phyloP scores from a whole-genome alignment of 2,113 vertebrate species.

The Hymenochirus boettgeri region DNA sequence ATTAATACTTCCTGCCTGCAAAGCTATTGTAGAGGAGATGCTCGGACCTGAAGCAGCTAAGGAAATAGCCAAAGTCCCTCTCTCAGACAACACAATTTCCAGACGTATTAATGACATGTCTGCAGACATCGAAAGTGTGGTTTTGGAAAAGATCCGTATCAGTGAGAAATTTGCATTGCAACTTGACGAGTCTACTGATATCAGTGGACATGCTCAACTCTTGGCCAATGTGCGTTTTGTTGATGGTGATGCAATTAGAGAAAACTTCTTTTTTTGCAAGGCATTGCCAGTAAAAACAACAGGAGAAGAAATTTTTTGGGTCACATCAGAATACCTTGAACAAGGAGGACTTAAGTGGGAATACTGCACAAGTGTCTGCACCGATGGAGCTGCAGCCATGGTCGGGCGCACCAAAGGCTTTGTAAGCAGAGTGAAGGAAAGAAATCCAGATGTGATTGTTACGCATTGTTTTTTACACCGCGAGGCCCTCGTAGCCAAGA shows the following conservation, averaged over 20 bases:
- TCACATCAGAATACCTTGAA: background rate
- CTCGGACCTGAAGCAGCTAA: background rate
- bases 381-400: slow-evolving; percentile 9
- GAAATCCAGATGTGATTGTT: slow-evolving; percentile 3
- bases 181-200: slow-evolving; percentile 2
- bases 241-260: slow-evolving; percentile 3
- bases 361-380: background rate
- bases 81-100: slow-evolving; percentile 19
- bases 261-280: slow-evolving; percentile 13
- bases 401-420: slow-evolving; percentile 1
- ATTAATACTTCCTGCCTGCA: slow-evolving; percentile 14
- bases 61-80: slow-evolving; percentile 11
- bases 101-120: slow-evolving; percentile 9
- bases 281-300: slow-evolving; percentile 4
- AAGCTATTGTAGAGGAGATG: slow-evolving; percentile 9
- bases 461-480: slow-evolving; percentile 19
- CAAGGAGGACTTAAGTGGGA: background rate
- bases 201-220: background rate
- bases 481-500: background rate
- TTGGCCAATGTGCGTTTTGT: slow-evolving; percentile 9
- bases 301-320: background rate
- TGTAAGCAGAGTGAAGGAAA: background rate
- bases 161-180: slow-evolving; percentile 1
- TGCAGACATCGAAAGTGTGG: background rate
- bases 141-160: background rate